Base-by-base conservation (phyloP, 1,140 invertebrate genomes). In the Drosophila sturtevanti region DNA sequence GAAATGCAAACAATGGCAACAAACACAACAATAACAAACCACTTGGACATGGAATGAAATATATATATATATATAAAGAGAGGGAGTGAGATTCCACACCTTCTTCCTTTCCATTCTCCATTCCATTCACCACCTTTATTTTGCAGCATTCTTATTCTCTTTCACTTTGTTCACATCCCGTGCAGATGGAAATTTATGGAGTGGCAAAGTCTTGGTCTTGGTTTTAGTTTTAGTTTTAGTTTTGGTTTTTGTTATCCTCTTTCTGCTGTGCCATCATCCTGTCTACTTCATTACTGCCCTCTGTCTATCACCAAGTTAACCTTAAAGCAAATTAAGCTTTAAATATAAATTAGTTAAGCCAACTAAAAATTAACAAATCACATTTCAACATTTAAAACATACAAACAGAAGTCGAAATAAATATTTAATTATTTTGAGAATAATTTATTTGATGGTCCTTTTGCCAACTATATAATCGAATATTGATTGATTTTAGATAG, bases 141-240 rank as follows among this genome's bases (percentile, higher is more conserved):
- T 14, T 0, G 37, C 12, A n/a, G n/a, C 22, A 24, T 24, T 31
- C 27, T 31, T 7, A 31, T 31, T 44, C 41, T 44, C 18, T 16
- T 44, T 44, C 7, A 48, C 41, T 48, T 48, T 14, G 16, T 48
- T 0, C 18, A 48, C 16, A 44, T 44, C 41, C 14, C 16, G 16
- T 44, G 41, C 77, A 80, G 77, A 67, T 86, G 63, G 68, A 61
- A 74, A 77, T 81, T 85, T 81, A 86, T 81, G 69, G 71, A 86
- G 66, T 86, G 78, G 71, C 81, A 75, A 44, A 74, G 78, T 63
- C 34, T 38, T 21, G 31, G 56, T 59, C 14, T 59, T 21, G 56
- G 56, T 35, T n/a, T 60, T 21, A 37, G 56, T 59, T 14, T 59
- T 6, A 4, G 34, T 60, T 16, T 38, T 31, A 12, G 34, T 38